phyloP scores from a whole-genome alignment of 2,797 vertebrate genomes.

The Periparus ater region DNA sequence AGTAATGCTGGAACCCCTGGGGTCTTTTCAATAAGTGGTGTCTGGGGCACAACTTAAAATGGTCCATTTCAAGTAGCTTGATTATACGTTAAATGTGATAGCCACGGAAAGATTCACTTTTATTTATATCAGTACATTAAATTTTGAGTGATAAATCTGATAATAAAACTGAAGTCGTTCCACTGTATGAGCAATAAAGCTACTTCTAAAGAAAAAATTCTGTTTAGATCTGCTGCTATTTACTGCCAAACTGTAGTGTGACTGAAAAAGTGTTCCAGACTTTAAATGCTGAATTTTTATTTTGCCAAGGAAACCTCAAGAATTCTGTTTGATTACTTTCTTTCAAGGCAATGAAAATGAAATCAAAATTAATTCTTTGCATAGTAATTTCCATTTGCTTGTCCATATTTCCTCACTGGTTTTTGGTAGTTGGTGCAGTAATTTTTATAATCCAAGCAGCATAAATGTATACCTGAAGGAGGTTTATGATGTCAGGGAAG shows the following conservation, averaged over 20 bases:
- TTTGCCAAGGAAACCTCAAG: not conserved
- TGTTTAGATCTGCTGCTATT: not conserved
- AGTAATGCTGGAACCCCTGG: not conserved
- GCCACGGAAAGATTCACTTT: not conserved
- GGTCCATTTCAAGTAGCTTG: not conserved
- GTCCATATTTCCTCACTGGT: not conserved
- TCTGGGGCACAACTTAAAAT: not conserved
- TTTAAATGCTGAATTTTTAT: not conserved
- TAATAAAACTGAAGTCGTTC: not conserved
- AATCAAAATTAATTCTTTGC: not conserved
- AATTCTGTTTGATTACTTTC: not conserved
- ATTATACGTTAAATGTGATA: not conserved
- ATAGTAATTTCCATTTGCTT: not conserved
- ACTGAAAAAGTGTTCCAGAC: not conserved
- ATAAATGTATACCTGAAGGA: not conserved
- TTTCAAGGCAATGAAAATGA: not conserved
- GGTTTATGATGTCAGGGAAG: not conserved
- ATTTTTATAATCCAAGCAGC: not conserved
- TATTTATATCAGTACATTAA: not conserved
- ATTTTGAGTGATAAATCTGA: not conserved
- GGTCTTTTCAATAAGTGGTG: not conserved
- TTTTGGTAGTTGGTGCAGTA: not conserved
- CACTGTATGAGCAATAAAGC: not conserved
- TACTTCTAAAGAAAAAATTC: not conserved
- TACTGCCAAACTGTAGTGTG: not conserved